Evolutionary conservation across 2,113 vertebrate species (phyloP), one percentile per base, ranked within the genome.

Genomic region (Protobothrops flavoviridis): DNA sequence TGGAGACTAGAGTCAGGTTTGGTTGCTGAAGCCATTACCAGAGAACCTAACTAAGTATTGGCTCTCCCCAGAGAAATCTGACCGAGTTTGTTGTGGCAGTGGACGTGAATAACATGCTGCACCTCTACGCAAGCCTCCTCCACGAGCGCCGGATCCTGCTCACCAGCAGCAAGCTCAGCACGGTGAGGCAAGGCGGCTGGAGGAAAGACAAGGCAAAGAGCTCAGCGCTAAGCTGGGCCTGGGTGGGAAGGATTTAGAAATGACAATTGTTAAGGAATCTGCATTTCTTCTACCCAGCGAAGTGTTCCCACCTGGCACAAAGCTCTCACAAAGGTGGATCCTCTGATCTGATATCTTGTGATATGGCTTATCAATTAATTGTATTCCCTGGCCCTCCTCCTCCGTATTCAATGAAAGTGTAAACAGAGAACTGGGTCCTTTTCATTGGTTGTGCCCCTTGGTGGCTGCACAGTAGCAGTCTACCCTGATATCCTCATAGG

Each of bases 51-150:
- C n/a, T 15, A 13, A n/a, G 0, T n/a, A 53, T 91, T 94, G 56
- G 43, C 33, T 90, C 91, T 69, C 56, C 12, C 11, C 85, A 99
- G 99, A 98, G 99, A 96, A 99, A 99, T 96, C 96, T 99, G 61
- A 99, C 99, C 0, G 99, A 99, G 96, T 96, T 99, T 93, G 98
- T 99, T 88, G 98, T 99, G 74, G 98, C 98, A 0, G 98, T 99
- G 43, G 98, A 98, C 0, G 97, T 98, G 90, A 97, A 98, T 61
- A 99, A 98, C 94, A 97, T 99, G 93, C 95, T 99, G 74, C 98
- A 98, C 91, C 96, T 99, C 12, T 99, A 98, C 3, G 98, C 98
- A n/a, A 98, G 98, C 94, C 98, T 99, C 94, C 95, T 99, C 93
- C 98, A 98, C 3, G 99, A 99, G 96, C 97, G 99, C 74, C 98